Conservation (phyloP, 1,140 invertebrate genomes). For the Andricus grossulariae region DNA sequence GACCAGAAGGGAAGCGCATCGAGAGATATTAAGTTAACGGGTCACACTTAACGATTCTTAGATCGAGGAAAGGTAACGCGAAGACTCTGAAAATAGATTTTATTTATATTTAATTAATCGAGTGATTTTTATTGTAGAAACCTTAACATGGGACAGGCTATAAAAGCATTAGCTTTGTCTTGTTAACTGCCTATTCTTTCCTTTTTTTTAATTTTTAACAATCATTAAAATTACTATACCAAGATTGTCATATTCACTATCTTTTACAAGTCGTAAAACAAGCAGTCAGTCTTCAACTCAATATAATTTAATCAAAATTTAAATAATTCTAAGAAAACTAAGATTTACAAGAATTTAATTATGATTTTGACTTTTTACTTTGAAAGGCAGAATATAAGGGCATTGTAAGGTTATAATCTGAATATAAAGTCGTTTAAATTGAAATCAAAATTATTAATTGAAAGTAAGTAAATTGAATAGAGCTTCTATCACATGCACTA, state of each 20-base stretch:
- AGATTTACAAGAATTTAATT: too few relatives aligned
- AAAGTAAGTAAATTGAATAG: not conserved
- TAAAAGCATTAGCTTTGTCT: slow-evolving; percentile 55
- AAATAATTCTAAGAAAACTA: too few relatives aligned
- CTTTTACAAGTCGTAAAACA: slow-evolving; percentile 37
- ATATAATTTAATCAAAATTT: too few relatives aligned
- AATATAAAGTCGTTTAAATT: too few relatives aligned
- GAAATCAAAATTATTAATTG: not conserved
- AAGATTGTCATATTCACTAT: slow-evolving; percentile 30
- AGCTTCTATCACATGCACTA: not conserved
- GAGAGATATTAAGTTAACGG: slow-evolving; percentile 44
- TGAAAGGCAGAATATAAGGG: too few relatives aligned
- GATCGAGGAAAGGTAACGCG: slow-evolving; percentile 29
- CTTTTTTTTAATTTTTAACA: slow-evolving; percentile 43
- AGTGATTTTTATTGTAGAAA: slow-evolving; percentile 56
- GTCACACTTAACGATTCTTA: slow-evolving; percentile 40
- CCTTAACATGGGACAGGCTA: slow-evolving; percentile 46
- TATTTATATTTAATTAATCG: slow-evolving; percentile 49
- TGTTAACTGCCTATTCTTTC: slow-evolving; percentile 62
- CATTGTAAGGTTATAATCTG: too few relatives aligned
- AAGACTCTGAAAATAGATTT: slow-evolving; percentile 42
- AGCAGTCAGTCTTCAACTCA: too few relatives aligned
- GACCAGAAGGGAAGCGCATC: not conserved
- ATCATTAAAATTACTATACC: slow-evolving; percentile 47
- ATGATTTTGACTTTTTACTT: too few relatives aligned